A percentile compares a stretch with the other conserved stretches of the same genome.
Conservation (phyloP, 2,888 invertebrate species). For the Ophraella communa region DNA sequence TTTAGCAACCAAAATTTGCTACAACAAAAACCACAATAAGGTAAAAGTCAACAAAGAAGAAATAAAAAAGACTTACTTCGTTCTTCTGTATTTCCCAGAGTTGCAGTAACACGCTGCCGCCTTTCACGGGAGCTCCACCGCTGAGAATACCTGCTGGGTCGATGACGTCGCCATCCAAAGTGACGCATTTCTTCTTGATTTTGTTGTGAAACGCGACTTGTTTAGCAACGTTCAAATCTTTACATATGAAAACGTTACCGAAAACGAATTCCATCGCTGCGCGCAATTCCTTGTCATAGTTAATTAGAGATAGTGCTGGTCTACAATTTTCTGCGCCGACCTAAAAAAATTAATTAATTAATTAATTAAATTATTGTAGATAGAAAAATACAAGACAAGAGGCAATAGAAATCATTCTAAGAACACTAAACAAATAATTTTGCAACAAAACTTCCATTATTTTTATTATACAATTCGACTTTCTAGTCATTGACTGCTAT, state of each 20-base stretch:
- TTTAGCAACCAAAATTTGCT: slow-evolving; percentile 47
- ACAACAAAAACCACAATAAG: neutral
- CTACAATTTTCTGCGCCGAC: slow-evolving; percentile 83
- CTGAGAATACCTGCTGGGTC: slow-evolving; percentile 90
- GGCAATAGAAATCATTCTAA: too few species aligned
- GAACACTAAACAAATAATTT: too few species aligned
- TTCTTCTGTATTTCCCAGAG: slow-evolving; percentile 64
- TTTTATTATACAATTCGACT: too few species aligned
- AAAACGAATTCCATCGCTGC: slow-evolving; percentile 89
- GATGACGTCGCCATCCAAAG: slow-evolving; percentile 89
- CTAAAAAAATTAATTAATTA: slow-evolving; percentile 56
- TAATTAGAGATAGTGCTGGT: slow-evolving; percentile 80
- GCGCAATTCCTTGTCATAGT: slow-evolving; percentile 69
- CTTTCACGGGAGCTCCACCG: slow-evolving; percentile 78
- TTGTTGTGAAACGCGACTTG: slow-evolving; percentile 78
- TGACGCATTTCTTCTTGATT: slow-evolving; percentile 77
- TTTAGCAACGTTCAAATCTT: slow-evolving; percentile 80
- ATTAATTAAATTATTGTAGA: too few species aligned
- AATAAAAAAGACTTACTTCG: slow-evolving; percentile 45
- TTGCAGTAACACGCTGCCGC: slow-evolving; percentile 65
- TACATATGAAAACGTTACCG: slow-evolving; percentile 84
- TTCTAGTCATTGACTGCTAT: too few species aligned
- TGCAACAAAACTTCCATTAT: too few species aligned
- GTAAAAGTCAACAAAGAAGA: too few species aligned
- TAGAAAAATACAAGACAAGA: too few species aligned